These are phyloP conservation scores for Diploptera punctata DNA, from an alignment of 2,888 invertebrate genomes.

Conservation along the genomic window DNA sequence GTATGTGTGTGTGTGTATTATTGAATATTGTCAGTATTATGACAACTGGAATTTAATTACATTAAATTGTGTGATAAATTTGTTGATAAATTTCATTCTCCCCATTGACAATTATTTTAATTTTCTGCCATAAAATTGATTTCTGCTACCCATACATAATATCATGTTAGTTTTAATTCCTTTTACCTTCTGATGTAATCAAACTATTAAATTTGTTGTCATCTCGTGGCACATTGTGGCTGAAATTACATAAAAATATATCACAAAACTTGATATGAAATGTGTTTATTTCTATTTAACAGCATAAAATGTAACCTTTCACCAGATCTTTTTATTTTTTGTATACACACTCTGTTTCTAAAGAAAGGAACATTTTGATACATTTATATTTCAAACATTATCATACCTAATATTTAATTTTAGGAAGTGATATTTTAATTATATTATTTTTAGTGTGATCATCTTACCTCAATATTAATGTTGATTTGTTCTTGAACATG, in stretches of 20 bases:
- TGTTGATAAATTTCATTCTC: too few species aligned
- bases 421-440: too few species aligned
- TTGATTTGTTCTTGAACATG: too few species aligned
- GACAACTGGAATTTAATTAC: not conserved
- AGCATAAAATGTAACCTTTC: too few species aligned
- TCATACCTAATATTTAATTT: too few species aligned
- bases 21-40: slow-evolving; percentile 23
- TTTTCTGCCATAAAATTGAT: too few species aligned
- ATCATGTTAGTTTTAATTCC: slow-evolving; percentile 19
- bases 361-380: too few species aligned
- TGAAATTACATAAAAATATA: slow-evolving; percentile 33
- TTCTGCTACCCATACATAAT: slow-evolving; percentile 17
- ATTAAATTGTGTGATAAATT: slow-evolving; percentile 7
- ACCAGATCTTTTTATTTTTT: too few species aligned
- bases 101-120: not conserved
- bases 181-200: slow-evolving; percentile 19
- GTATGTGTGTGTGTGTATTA: slow-evolving; percentile 12
- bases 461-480: too few species aligned
- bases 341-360: too few species aligned
- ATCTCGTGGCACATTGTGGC: slow-evolving; percentile 34
- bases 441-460: too few species aligned
- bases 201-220: slow-evolving; percentile 16
- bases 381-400: too few species aligned
- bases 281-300: slow-evolving; percentile 1
- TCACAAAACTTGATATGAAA: slow-evolving; percentile 23